These are phyloP conservation scores for Hemicrepidius hirtus DNA, from an alignment of 2,888 invertebrate species.

Conservation along the genomic window DNA sequence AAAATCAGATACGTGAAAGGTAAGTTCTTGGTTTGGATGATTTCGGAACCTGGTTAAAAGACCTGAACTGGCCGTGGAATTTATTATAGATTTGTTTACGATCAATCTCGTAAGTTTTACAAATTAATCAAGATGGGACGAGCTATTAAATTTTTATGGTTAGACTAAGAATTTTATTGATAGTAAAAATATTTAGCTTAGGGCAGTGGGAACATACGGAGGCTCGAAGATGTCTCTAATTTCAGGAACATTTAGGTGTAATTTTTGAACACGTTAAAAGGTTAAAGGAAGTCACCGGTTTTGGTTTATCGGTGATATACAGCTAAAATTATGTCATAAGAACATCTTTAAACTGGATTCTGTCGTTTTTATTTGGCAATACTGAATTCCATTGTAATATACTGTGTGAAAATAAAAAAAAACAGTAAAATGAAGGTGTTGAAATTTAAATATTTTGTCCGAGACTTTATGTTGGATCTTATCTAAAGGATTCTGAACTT, in stretches of 20 bases:
- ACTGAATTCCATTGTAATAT: neutral
- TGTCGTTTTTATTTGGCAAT: neutral
- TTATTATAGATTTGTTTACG: slow-evolving; percentile 47
- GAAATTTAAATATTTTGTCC: too few relatives aligned
- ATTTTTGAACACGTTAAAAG: neutral
- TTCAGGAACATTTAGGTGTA: slow-evolving; percentile 4
- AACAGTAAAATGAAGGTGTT: neutral
- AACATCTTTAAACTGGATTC: neutral
- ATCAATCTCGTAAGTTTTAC: slow-evolving; percentile 46
- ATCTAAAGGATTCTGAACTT: too few relatives aligned
- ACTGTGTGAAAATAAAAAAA: neutral
- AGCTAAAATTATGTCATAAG: neutral
- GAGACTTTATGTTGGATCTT: too few relatives aligned
- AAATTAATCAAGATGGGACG: slow-evolving; percentile 47
- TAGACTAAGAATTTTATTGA: slow-evolving; percentile 41
- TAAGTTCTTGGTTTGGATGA: slow-evolving; percentile 20
- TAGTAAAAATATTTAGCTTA: slow-evolving; percentile 38
- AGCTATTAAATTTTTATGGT: slow-evolving; percentile 45
- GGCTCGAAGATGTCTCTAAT: neutral
- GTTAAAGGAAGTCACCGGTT: neutral
- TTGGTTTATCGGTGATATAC: neutral
- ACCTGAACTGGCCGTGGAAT: slow-evolving; percentile 31
- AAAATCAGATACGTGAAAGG: slow-evolving; percentile 38
- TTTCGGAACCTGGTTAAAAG: slow-evolving; percentile 28
- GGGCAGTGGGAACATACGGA: neutral